Conservation (phyloP, 1,140 invertebrate species). For the Drosophila triauraria region DNA sequence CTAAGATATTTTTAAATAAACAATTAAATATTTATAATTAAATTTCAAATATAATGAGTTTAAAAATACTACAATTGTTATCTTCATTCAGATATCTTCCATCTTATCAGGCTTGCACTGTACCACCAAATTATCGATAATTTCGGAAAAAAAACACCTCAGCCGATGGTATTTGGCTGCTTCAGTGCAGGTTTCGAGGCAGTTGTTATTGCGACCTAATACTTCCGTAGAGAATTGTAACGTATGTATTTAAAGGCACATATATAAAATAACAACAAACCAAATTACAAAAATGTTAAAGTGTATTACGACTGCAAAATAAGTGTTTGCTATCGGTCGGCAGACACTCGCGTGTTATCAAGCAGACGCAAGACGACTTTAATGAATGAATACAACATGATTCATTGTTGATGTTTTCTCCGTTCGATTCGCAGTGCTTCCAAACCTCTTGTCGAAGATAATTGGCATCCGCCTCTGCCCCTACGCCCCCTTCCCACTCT, state of each 20-base stretch:
- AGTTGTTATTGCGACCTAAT: constrained; percentile 26
- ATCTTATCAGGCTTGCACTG: neutral
- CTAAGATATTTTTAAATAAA: too few species aligned
- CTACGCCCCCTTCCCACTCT: neutral
- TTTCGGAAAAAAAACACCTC: constrained; percentile 5
- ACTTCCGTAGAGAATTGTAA: constrained; percentile 7
- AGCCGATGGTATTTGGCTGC: constrained; percentile 2
- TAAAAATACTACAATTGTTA: too few species aligned
- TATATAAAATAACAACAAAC: constrained; percentile 8
- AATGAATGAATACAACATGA: constrained; percentile 32
- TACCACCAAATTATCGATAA: constrained; percentile 25
- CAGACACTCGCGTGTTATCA: constrained; percentile 18
- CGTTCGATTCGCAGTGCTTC: constrained; percentile 26
- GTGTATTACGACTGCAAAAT: neutral
- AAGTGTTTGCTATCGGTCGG: constrained; percentile 1
- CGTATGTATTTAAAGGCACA: constrained; percentile 8
- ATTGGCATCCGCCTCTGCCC: constrained; percentile 29
- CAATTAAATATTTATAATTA: too few species aligned
- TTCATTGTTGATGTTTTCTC: constrained; percentile 46
- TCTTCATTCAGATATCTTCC: neutral
- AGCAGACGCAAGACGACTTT: neutral
- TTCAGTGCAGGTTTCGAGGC: constrained; percentile 26
- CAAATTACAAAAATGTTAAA: neutral
- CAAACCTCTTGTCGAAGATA: constrained; percentile 30
- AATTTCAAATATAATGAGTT: too few species aligned